phyloP scores from a whole-genome alignment of 2,888 invertebrate genomes.

The Mellilla xanthometata region DNA sequence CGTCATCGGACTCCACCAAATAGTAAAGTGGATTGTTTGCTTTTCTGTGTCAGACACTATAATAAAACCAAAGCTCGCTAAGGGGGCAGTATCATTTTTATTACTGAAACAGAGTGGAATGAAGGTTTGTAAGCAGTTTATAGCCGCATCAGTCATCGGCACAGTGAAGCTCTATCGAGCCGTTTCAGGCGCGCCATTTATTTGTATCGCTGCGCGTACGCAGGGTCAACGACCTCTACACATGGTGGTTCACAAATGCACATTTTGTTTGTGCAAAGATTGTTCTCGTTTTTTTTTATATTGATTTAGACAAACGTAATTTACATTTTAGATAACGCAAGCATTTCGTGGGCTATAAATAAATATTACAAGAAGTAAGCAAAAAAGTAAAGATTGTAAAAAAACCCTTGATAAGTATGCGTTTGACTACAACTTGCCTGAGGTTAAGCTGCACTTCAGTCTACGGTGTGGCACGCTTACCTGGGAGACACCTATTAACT shows the following conservation, averaged over 20 bases:
- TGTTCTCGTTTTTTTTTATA: background rate
- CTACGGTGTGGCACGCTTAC: no score
- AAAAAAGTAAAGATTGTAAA: no score
- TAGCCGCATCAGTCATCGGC: slow-evolving; percentile 3
- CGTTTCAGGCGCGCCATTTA: slow-evolving; percentile 28
- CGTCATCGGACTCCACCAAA: no score
- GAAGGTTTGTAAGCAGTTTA: slow-evolving; percentile 3
- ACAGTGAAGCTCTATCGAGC: slow-evolving; percentile 10
- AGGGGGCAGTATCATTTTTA: slow-evolving; percentile 1
- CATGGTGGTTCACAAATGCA: slow-evolving; percentile 36
- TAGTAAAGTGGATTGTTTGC: no score
- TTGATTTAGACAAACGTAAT: no score
- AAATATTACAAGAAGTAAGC: no score
- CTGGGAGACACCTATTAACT: no score
- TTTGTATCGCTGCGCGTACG: slow-evolving; percentile 41
- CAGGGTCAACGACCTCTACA: slow-evolving; percentile 47
- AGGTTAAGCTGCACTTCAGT: no score
- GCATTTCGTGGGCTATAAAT: no score
- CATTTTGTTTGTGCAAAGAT: slow-evolving; percentile 14
- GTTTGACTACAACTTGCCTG: no score
- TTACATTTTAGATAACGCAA: no score
- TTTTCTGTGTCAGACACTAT: background rate
- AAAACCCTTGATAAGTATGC: no score
- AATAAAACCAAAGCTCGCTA: background rate
- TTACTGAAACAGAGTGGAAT: background rate